Base-by-base conservation (phyloP, 2,113 vertebrate species). In the Barnardius zonarius region DNA sequence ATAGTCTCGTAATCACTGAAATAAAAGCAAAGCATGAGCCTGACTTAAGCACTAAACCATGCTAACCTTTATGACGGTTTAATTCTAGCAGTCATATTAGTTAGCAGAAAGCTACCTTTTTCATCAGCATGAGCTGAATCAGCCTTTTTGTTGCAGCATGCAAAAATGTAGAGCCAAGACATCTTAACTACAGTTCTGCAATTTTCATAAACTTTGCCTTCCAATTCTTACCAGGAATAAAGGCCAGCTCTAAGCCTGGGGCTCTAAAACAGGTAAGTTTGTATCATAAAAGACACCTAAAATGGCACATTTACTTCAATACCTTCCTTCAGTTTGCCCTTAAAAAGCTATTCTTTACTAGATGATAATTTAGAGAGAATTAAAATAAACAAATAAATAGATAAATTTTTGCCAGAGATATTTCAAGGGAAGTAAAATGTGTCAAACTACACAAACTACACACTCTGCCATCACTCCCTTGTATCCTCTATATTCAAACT, bases 401-500 rank as follows among this genome's bases (percentile, higher is more conserved):
- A 59, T 59, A 2, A 3, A 11, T 2, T 66, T 85, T 87, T 86
- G 43, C n/a, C 79, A 37, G 83, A 89, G 49, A 51, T 64, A 39
- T 52, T 93, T 92, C 83, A 86, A 95, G 96, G 64, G 70, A 95
- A 97, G 79, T 22, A 95, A 97, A 97, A 94, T 28, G 7, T 52
- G 70, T 91, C 92, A 97, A 69, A n/a, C 31, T 84, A 87, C 57
- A 90, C 75, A 89, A 84, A 92, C 78, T 92, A 97, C 96, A 66
- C 82, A 43, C 43, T 72, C 7, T 54, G 39, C 78, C 91, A 57
- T 73, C 79, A 94, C 64, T 87, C 73, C 62, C n/a, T 93, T 93
- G 80, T 48, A 70, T 96, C 97, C 88, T 85, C 70, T 97, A 11
- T 84, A 95, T 22, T 94, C 93, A 97, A 97, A 94, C 92, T 92